These are phyloP conservation scores for Alces alces DNA, from an alignment of 2,113 vertebrate genomes.

Conservation along the genomic window DNA sequence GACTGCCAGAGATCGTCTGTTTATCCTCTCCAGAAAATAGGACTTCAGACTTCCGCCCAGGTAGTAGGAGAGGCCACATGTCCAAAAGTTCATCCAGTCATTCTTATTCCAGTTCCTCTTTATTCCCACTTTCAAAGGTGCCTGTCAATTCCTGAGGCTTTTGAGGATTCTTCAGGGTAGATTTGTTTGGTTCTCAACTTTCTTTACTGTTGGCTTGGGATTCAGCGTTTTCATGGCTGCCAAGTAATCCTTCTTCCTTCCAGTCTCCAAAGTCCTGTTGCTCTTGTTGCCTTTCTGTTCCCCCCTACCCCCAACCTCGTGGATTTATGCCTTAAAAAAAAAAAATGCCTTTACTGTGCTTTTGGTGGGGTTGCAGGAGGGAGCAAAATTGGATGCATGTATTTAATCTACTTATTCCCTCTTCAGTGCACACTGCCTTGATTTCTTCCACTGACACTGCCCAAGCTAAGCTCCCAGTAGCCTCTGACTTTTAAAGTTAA, in stretches of 20 bases:
- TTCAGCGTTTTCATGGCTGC: neutral
- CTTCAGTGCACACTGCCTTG: neutral
- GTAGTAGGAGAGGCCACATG: neutral
- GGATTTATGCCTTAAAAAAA: neutral
- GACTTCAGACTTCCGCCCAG: neutral
- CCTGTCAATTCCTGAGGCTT: neutral
- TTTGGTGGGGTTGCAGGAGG: neutral
- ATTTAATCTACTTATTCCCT: neutral
- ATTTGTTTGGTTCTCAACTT: neutral
- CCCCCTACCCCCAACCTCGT: neutral
- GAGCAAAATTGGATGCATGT: neutral
- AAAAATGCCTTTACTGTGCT: neutral
- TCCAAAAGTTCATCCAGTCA: neutral
- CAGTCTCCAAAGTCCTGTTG: neutral
- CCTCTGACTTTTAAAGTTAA: neutral
- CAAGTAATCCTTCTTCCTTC: neutral
- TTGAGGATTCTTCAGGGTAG: neutral
- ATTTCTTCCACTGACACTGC: neutral
- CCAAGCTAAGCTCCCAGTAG: neutral
- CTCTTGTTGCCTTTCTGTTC: neutral
- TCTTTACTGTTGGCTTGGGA: neutral
- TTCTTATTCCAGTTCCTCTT: neutral
- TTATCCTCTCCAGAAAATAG: neutral
- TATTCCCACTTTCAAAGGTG: neutral
- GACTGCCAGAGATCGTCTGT: neutral